A percentile compares a stretch with the other conserved stretches of the same genome.
Evolutionary conservation across 2,113 vertebrate species (phyloP).

Genomic region (Scophthalmus maximus): DNA sequence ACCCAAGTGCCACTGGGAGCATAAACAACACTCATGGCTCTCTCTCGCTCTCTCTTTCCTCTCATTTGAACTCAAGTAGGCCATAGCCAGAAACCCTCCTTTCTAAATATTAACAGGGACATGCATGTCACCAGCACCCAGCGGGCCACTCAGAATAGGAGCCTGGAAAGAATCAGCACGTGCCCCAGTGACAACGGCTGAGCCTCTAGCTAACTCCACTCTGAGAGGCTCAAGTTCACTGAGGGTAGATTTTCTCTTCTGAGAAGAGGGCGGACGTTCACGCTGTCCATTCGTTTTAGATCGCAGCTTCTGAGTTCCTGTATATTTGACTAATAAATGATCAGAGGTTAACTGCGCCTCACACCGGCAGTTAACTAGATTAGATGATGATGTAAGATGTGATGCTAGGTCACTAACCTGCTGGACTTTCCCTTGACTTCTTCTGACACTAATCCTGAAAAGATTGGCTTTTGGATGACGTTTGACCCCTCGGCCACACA

Average conservation of each 20-base stretch:
- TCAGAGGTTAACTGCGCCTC: neutral
- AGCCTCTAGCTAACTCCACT: constrained; percentile 57
- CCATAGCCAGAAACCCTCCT: constrained; percentile 81
- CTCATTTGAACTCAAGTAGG: constrained; percentile 79
- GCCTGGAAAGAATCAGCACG: constrained; percentile 65
- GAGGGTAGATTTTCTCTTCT: constrained; percentile 12
- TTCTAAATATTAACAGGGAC: constrained; percentile 81
- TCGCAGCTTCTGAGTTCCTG: neutral
- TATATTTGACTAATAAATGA: constrained; percentile 30
- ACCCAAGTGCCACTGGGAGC: constrained; percentile 26
- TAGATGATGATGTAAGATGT: constrained; percentile 35
- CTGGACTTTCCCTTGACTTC: constrained; percentile 37
- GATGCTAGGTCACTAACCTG: constrained; percentile 33
- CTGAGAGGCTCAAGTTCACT: constrained; percentile 40
- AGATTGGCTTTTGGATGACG: constrained; percentile 59
- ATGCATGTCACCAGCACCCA: constrained; percentile 74
- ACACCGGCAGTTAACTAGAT: constrained; percentile 40
- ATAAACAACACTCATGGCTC: constrained; percentile 38
- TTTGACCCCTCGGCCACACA: constrained; percentile 49
- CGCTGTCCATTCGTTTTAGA: constrained; percentile 9
- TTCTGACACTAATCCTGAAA: constrained; percentile 62
- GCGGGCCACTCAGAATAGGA: constrained; percentile 83
- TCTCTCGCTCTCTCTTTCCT: constrained; percentile 25
- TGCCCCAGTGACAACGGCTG: constrained; percentile 53
- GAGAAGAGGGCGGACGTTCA: no score